Conservation (phyloP, 2,888 invertebrate species). For the Ptychoptera albimana region DNA sequence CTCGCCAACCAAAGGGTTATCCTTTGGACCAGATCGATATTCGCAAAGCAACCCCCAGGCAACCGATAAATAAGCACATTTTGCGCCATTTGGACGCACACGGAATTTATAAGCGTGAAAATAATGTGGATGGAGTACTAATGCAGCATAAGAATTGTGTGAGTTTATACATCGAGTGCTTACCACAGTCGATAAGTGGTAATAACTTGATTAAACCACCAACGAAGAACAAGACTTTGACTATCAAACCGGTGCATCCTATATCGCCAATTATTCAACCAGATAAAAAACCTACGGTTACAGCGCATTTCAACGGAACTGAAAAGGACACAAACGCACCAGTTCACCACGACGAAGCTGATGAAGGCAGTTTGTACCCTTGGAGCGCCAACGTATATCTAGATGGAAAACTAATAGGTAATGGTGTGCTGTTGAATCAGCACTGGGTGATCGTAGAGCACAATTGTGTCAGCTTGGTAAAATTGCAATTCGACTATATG, state of each 20-base stretch:
- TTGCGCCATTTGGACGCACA: too few relatives aligned
- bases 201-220: constrained; percentile 18
- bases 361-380: constrained; percentile 35
- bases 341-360: not conserved
- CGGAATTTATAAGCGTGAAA: too few relatives aligned
- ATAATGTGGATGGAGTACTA: not conserved
- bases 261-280: constrained; percentile 12
- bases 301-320: constrained; percentile 3
- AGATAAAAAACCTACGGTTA: constrained; percentile 11
- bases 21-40: too few relatives aligned
- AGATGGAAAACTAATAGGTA: constrained; percentile 52
- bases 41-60: too few relatives aligned
- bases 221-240: constrained; percentile 7
- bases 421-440: constrained; percentile 47
- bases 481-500: constrained; percentile 40
- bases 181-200: constrained; percentile 17
- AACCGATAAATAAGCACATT: too few relatives aligned
- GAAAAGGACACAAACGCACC: not conserved
- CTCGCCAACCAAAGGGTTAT: too few relatives aligned
- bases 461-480: constrained; percentile 33
- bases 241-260: constrained; percentile 10
- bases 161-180: constrained; percentile 24
- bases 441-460: constrained; percentile 48
- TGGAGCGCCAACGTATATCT: constrained; percentile 60
- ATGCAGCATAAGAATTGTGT: constrained; percentile 15